phyloP scores from a whole-genome alignment of 2,888 invertebrate genomes.

The Poecilus cupreus region DNA sequence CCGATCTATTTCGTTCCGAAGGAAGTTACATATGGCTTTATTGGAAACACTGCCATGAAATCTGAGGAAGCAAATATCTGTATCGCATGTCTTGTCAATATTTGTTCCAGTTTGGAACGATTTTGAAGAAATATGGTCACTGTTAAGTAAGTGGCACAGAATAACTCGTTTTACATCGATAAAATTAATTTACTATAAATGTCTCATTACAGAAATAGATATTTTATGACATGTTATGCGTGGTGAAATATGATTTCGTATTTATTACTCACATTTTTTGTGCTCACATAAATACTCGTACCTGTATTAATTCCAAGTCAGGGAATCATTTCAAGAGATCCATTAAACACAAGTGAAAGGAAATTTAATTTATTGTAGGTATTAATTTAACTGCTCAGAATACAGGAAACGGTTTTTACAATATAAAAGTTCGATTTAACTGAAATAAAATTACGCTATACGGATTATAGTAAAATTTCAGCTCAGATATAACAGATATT shows the following conservation, averaged over 20 bases:
- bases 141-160: conserved; percentile 48
- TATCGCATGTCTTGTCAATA: conserved; percentile 59
- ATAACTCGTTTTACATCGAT: conserved; percentile 51
- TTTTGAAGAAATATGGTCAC: conserved; percentile 50
- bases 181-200: conserved; percentile 56
- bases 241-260: background rate
- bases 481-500: too few relatives aligned
- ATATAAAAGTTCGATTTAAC: too few relatives aligned
- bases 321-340: background rate
- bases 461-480: too few relatives aligned
- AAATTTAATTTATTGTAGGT: background rate
- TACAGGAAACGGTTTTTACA: too few relatives aligned
- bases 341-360: background rate
- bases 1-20: conserved; percentile 34
- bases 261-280: conserved; percentile 16
- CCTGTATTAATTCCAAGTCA: background rate
- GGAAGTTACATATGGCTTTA: conserved; percentile 38
- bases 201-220: conserved; percentile 53
- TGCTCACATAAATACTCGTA: background rate
- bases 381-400: background rate
- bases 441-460: too few relatives aligned
- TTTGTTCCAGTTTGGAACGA: conserved; percentile 46
- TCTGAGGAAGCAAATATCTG: conserved; percentile 48
- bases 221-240: conserved; percentile 30
- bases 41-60: conserved; percentile 42